These are phyloP conservation scores for Xenus cinereus DNA, from an alignment of 2,113 vertebrate species.

Conservation along the genomic window DNA sequence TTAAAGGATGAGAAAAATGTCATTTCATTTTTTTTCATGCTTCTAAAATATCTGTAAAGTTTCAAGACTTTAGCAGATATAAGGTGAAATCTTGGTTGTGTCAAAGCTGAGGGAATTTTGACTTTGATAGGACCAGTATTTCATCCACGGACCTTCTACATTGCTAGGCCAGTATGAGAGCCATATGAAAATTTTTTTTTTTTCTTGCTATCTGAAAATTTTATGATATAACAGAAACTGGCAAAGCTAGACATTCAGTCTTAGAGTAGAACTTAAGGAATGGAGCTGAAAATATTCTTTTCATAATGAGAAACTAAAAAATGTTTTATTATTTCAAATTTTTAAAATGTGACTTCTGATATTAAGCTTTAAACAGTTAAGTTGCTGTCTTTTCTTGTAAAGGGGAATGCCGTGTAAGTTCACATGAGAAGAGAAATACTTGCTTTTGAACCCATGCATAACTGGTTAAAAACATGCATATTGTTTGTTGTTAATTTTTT, in stretches of 20 bases:
- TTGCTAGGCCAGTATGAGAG: not conserved
- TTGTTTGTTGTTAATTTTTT: not conserved
- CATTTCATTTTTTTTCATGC: not conserved
- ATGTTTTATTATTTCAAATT: not conserved
- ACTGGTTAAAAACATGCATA: not conserved
- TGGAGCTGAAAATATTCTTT: not conserved
- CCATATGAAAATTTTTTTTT: not conserved
- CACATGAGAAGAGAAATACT: not conserved
- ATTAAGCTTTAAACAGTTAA: not conserved
- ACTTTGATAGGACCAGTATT: not conserved
- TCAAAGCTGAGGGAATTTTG: not conserved
- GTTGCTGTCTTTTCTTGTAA: not conserved
- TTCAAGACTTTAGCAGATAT: conserved; percentile 29
- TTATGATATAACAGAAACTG: not conserved
- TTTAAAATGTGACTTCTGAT: not conserved
- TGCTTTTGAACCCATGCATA: not conserved
- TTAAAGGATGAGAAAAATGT: not conserved
- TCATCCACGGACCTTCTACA: not conserved
- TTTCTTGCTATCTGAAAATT: not conserved
- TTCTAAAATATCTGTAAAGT: conserved; percentile 21
- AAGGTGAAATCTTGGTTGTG: not conserved
- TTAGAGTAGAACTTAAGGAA: not conserved
- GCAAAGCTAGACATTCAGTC: conserved; percentile 21
- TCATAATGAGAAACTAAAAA: not conserved
- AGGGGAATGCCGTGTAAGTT: not conserved